Conservation (phyloP, 2,113 vertebrate genomes). For the Rhagologus leucostigma region DNA sequence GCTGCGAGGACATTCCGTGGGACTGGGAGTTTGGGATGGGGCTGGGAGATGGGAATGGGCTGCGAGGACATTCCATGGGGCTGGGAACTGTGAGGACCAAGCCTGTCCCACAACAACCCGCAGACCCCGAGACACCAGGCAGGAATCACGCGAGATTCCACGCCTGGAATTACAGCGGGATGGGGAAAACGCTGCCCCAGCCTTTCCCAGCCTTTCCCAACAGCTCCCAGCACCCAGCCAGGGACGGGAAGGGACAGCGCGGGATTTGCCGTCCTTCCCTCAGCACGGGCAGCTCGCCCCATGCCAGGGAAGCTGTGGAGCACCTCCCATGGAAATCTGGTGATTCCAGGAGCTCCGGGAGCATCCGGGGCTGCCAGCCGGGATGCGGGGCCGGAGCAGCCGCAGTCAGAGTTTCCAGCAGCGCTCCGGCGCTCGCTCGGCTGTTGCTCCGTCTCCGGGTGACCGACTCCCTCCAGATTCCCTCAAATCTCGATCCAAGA, state of each 20-base stretch:
- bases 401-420: slow-evolving; percentile 11
- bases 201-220: background rate
- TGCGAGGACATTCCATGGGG: background rate
- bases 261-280: background rate
- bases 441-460: background rate
- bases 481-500: slow-evolving; percentile 44
- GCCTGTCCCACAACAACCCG: background rate
- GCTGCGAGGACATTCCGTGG: background rate
- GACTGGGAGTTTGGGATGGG: background rate
- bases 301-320: background rate
- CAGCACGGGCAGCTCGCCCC: accelerated
- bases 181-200: background rate
- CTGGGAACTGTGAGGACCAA: background rate
- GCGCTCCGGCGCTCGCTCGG: background rate
- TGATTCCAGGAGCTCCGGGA: background rate
- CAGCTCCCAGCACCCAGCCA: background rate
- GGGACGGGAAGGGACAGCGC: background rate
- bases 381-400: background rate
- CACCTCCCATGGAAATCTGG: background rate
- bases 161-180: background rate
- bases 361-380: background rate
- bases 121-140: background rate
- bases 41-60: background rate
- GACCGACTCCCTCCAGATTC: slow-evolving; percentile 34
- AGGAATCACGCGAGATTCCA: background rate